phyloP scores from a whole-genome alignment of 2,888 invertebrate species.

The Eupeodes luniger region DNA sequence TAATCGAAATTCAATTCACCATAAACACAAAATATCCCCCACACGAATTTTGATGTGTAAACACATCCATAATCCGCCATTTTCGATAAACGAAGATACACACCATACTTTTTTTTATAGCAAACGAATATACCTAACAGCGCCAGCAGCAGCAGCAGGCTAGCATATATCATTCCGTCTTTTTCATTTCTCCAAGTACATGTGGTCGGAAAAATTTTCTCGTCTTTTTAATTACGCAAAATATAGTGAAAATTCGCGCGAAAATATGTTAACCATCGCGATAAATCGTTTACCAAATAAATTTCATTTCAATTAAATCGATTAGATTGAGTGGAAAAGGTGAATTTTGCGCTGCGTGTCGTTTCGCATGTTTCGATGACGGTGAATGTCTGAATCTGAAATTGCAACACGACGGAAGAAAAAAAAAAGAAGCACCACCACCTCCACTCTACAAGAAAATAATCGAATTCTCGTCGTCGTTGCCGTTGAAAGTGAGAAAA shows the following conservation, averaged over 20 bases:
- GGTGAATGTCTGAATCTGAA: conserved; percentile 37
- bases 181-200: conserved; percentile 73
- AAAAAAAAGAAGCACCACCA: conserved; percentile 60
- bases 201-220: conserved; percentile 74
- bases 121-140: too few species aligned
- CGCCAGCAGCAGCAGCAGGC: conserved; percentile 29
- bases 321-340: conserved; percentile 30
- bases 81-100: conserved; percentile 43
- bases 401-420: conserved; percentile 62
- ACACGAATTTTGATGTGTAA: conserved; percentile 14
- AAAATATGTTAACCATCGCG: conserved; percentile 69
- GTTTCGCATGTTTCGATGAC: conserved; percentile 72
- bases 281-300: conserved; percentile 40
- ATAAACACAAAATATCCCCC: conserved; percentile 25
- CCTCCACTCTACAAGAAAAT: conserved; percentile 42
- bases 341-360: conserved; percentile 50
- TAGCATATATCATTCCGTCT: conserved; percentile 67
- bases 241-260: conserved; percentile 69
- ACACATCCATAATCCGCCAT: conserved; percentile 62
- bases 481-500: conserved; percentile 41
- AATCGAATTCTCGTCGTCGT: conserved; percentile 27
- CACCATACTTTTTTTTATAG: conserved; percentile 47
- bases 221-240: conserved; percentile 70
- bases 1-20: conserved; percentile 7
- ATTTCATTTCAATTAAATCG: conserved; percentile 40